Percentiles rank a stretch among this genome's conserved stretches.
Conservation (phyloP, 2,113 vertebrate species). For the Petrocephalus zakoni region DNA sequence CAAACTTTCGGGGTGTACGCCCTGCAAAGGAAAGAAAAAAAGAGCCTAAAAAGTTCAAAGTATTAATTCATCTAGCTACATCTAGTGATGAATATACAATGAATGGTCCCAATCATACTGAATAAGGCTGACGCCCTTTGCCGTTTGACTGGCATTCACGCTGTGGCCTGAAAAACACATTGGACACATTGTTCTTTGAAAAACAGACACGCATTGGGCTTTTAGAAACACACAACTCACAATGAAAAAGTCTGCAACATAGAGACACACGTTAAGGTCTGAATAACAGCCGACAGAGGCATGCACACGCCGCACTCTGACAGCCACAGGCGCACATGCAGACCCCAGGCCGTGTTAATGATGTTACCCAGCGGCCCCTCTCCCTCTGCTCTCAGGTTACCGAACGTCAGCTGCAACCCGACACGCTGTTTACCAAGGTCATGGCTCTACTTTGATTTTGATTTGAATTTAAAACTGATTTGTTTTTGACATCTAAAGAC, state of each 20-base stretch:
- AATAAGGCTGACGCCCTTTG: not conserved
- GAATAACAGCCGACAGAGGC: not conserved
- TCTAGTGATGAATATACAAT: not conserved
- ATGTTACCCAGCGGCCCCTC: not conserved
- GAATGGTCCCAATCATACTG: not conserved
- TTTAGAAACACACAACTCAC: not conserved
- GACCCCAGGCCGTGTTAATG: not conserved
- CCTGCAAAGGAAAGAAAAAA: not conserved
- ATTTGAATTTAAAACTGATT: not conserved
- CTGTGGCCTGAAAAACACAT: not conserved
- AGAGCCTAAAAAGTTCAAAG: not conserved
- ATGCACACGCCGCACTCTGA: not conserved
- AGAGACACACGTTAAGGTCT: not conserved
- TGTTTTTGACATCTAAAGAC: not conserved
- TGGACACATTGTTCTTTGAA: not conserved
- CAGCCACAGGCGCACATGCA: not conserved
- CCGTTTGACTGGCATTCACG: not conserved
- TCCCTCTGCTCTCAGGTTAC: slow-evolving; percentile 15
- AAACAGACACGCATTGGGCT: not conserved
- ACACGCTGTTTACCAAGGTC: slow-evolving; percentile 19
- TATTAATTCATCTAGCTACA: not conserved
- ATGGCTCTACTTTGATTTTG: not conserved
- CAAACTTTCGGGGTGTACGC: not conserved
- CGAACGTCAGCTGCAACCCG: slow-evolving; percentile 8
- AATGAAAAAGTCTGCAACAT: not conserved